These are phyloP conservation scores for Cheilosia vernalis DNA, from an alignment of 2,888 invertebrate species.

Conservation along the genomic window DNA sequence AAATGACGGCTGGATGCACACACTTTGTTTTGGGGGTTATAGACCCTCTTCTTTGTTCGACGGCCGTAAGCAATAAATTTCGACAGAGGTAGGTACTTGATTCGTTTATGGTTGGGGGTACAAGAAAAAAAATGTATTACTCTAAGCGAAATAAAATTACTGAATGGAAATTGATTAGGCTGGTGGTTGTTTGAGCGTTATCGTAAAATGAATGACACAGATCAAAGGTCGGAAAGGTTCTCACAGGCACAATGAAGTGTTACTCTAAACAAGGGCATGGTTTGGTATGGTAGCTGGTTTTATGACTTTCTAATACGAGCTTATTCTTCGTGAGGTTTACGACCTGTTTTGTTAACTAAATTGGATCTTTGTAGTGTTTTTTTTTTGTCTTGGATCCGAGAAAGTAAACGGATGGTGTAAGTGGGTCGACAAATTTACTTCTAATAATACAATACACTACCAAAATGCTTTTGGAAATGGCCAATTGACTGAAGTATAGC, in stretches of 20 bases:
- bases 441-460: too few species aligned
- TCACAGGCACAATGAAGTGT: conserved; percentile 30
- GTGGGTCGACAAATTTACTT: too few species aligned
- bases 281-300: conserved; percentile 58
- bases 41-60: conserved; percentile 10
- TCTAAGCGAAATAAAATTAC: conserved; percentile 68
- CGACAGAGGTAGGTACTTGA: conserved; percentile 28
- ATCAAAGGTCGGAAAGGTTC: conserved; percentile 55
- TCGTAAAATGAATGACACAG: conserved; percentile 65
- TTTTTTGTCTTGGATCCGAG: neutral
- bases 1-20: conserved; percentile 10
- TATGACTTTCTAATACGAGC: conserved; percentile 67
- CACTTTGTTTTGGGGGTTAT: neutral
- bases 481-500: too few species aligned
- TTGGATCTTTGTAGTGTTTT: conserved; percentile 43
- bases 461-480: too few species aligned
- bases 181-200: conserved; percentile 54
- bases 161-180: conserved; percentile 44
- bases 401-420: too few species aligned
- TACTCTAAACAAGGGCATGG: conserved; percentile 56
- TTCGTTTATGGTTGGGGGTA: conserved; percentile 59
- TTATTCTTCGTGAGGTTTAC: conserved; percentile 56
- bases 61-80: conserved; percentile 60
- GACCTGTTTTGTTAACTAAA: conserved; percentile 65
- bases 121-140: conserved; percentile 21